phyloP scores from a whole-genome alignment of 2,888 invertebrate species.

The Cantharis nigra region DNA sequence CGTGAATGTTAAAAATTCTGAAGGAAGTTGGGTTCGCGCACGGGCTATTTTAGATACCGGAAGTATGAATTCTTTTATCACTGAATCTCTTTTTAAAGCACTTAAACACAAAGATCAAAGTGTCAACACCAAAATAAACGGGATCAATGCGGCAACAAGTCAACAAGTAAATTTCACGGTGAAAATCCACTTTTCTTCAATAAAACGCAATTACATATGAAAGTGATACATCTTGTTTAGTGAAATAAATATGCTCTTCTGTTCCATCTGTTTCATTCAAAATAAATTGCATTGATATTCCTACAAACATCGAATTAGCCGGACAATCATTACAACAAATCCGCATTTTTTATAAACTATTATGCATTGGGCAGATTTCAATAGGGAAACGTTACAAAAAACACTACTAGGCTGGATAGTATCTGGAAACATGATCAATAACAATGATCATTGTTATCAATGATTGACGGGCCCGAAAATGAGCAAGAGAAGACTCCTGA shows the following conservation, averaged over 20 bases:
- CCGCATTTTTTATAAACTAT: too few species aligned
- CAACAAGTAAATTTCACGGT: background rate
- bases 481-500: too few species aligned
- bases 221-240: background rate
- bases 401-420: too few species aligned
- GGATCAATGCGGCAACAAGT: background rate
- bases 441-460: too few species aligned
- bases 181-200: background rate
- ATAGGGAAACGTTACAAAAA: too few species aligned
- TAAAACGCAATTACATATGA: background rate
- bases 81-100: background rate
- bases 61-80: background rate
- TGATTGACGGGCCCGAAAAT: too few species aligned
- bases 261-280: background rate
- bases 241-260: background rate
- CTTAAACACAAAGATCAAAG: background rate
- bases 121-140: too few species aligned
- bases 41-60: conserved; percentile 1
- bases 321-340: too few species aligned
- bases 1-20: background rate
- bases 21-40: background rate
- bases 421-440: too few species aligned
- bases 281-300: too few species aligned
- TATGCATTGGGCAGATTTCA: too few species aligned
- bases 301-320: too few species aligned